Evolutionary conservation across 2,888 invertebrate genomes (phyloP), one percentile per base, ranked within the genome.

Genomic region (Parascotia fuliginaria): DNA sequence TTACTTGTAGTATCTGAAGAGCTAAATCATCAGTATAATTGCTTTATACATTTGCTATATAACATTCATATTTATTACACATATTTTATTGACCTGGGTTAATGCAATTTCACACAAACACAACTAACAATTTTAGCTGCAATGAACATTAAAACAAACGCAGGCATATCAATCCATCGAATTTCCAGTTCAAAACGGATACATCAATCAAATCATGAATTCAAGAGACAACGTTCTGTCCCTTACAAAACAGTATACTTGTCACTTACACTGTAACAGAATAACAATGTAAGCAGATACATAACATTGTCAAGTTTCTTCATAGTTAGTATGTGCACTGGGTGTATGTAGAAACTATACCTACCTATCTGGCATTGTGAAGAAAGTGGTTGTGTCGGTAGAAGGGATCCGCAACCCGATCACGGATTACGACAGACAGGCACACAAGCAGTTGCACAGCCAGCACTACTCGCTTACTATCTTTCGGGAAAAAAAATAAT

Each of bases 301-400:
- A 48, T 31, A 60, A 49, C 53, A 60, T 37, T 39, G 55, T 57
- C 53, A 29, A 51, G 49, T 43, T 64, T 58, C 51, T 52, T 50
- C 34, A 41, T 33, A 47, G 13, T 65, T 64, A 33, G 52, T 65
- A 65, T 65, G 65, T 64, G 46, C 42, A 48, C 11, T 55, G 46
- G 24, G 56, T 55, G 24, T 28, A 24, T 51, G 34, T 34, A 41
- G 54, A 50, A 55, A 63, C 52, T 31, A 19, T 14, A 43, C 38
- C 33, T 44, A 19, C 28, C 31, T 11, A 12, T n/a, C n/a, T n/a
- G 9, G 6, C 22, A 32, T 47, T 5, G 44, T 46, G 43, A 61
- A 44, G 65, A 65, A 65, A 64, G 65, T 53, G 43, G 50, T 32
- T 24, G 28, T 19, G 19, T 2, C 24, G 43, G 65, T 56, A 54